Evolutionary conservation across 2,797 vertebrate genomes (phyloP).

Genomic region (Helostoma temminkii): DNA sequence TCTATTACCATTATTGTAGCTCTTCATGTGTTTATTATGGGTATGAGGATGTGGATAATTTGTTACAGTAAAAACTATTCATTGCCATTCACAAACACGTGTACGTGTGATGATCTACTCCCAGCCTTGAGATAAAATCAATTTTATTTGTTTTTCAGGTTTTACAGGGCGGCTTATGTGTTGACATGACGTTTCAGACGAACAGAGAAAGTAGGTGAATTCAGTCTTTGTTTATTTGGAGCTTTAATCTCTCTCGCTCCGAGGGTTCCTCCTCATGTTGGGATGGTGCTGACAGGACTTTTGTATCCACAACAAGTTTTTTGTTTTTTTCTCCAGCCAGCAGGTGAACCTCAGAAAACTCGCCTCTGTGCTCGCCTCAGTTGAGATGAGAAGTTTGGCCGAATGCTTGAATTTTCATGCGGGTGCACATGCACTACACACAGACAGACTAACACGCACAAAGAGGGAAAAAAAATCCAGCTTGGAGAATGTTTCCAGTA

Average conservation of each 20-base stretch:
- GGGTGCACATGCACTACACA: constrained; percentile 13
- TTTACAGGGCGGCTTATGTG: constrained; percentile 14
- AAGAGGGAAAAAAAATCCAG: neutral
- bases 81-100: neutral
- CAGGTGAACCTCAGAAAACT: constrained; percentile 44
- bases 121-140: constrained; percentile 11
- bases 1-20: constrained; percentile 17
- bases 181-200: constrained; percentile 20
- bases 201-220: neutral
- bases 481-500: constrained; percentile 42
- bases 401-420: constrained; percentile 23
- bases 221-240: constrained; percentile 17
- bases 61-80: neutral
- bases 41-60: neutral
- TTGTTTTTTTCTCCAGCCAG: constrained; percentile 5
- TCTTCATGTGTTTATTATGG: neutral
- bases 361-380: constrained; percentile 3
- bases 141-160: constrained; percentile 20
- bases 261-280: constrained; percentile 21
- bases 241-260: constrained; percentile 28
- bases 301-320: constrained; percentile 23
- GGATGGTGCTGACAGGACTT: constrained; percentile 33
- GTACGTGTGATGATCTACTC: constrained; percentile 8
- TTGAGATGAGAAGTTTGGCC: constrained; percentile 27
- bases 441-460: neutral